Evolutionary conservation across 37 sponge, comb jelly and placozoan species (phyloP), one percentile per base, ranked within the genome.

Genomic region (Hormiphora californensis): DNA sequence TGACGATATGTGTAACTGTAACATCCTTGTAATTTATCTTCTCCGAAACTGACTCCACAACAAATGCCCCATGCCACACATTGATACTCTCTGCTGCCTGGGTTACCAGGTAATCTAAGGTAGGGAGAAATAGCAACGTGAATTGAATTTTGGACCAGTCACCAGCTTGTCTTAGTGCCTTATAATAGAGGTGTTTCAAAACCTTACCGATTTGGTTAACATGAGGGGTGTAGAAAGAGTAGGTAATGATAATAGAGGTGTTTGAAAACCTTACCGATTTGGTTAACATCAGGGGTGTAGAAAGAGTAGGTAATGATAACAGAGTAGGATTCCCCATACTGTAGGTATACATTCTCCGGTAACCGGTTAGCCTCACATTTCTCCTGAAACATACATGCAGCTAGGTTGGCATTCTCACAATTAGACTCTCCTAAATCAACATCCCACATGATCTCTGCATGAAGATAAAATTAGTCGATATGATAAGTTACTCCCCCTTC

Each of bases 321-420:
- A 25, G 7, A 4, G 81, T 41, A 73, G 28, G 46, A 3, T 73
- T 73, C 81, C 2, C 81, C 46, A 27, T 32, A 15, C 81, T 73
- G 36, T 1, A 73, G 81, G 27, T 73, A 73, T 23, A 33, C 81
- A n/a, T 33, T 39, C 4, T 41, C 81, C 19, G 81, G 81, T 21
- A 73, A 0, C 3, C 1, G 17, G 46, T 73, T 73, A 9, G 35
- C 4, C n/a, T 36, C 1, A 7, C 35, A 19, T 46, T 36, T 3
- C 81, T 73, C 81, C 81, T 73, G 81, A 34, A 34, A 49, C 15
- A n/a, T n/a, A n/a, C n/a, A n/a, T n/a, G n/a, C n/a, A n/a, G n/a
- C n/a, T n/a, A n/a, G n/a, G n/a, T n/a, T n/a, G n/a, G n/a, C n/a
- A n/a, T n/a, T n/a, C n/a, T n/a, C n/a, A n/a, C n/a, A n/a, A n/a